Base-by-base conservation (phyloP, 1,140 invertebrate genomes). In the Ostrea denselamellosa region DNA sequence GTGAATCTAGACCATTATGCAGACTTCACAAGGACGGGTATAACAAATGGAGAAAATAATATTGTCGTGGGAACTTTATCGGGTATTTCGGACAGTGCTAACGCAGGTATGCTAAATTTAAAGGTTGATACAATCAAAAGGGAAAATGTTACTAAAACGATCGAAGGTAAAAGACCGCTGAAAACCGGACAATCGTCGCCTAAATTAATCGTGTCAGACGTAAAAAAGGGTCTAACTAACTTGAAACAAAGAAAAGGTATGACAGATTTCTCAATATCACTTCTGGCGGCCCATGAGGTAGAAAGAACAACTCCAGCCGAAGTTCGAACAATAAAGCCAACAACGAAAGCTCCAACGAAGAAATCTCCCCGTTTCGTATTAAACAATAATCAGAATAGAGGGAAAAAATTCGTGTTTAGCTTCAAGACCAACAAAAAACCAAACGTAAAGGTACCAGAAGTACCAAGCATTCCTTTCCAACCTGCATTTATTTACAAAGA, bases 31-130 rank as follows among this genome's bases (percentile, higher is more conserved):
- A 77, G 68, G 25, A 77, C 68, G 3, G 68, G 68, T 10, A 77
- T 77, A 77, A 77, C 68, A 28, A 77, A 77, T 77, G 68, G 68
- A 34, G 68, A 77, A 77, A 77, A 77, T 25, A 77, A 77, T 17
- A 77, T 77, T 28, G 68, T 77, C 14, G 68, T 77, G 68, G 68
- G 68, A 77, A 77, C 68, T 14, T 77, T 77, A 10, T 77, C 68
- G 8, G 68, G 68, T 14, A 77, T 77, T 14, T 28, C 22, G 2
- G 68, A 77, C 25, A 77, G 68, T 28, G 68, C 68, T 14, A 77
- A 77, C 17, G 68, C 68, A 2, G 68, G 68, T 14, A 77, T 77
- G 68, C 14, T 77, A 28, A 77, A 77, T 25, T 34, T 77, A 34
- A 22, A 77, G 28, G 68, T 77, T 10, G 68, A 77, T 77, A 77